phyloP scores from a whole-genome alignment of 1,140 invertebrate genomes.

The Drosophila oshimai region DNA sequence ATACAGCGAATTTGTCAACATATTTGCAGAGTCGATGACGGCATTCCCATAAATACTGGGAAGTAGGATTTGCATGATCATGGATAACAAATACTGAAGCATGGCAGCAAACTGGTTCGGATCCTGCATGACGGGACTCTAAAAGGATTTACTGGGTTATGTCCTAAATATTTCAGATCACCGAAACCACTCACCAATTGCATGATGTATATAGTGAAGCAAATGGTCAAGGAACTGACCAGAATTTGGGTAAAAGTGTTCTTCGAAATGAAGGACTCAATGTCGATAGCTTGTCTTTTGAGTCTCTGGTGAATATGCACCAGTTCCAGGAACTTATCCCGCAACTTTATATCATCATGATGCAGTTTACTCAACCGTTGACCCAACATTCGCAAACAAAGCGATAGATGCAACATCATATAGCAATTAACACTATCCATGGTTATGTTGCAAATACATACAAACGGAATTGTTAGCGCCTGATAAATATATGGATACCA shows the following conservation, averaged over 20 bases:
- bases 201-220: slow-evolving; percentile 54
- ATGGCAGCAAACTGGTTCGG: slow-evolving; percentile 36
- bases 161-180: too few relatives aligned
- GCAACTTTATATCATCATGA: background rate
- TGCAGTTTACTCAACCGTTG: slow-evolving; percentile 19
- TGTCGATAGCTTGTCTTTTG: slow-evolving; percentile 12
- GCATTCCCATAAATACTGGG: slow-evolving; percentile 64
- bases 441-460: slow-evolving; percentile 30
- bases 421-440: slow-evolving; percentile 57
- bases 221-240: slow-evolving; percentile 56
- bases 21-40: slow-evolving; percentile 41
- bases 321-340: slow-evolving; percentile 13
- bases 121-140: slow-evolving; percentile 23
- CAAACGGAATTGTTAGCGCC: slow-evolving; percentile 20
- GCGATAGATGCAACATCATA: slow-evolving; percentile 55
- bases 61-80: slow-evolving; percentile 55
- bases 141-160: background rate
- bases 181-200: slow-evolving; percentile 48
- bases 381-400: slow-evolving; percentile 48
- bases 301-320: slow-evolving; percentile 25
- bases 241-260: slow-evolving; percentile 54
- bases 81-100: slow-evolving; percentile 46
- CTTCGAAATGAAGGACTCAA: slow-evolving; percentile 46
- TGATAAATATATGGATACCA: slow-evolving; percentile 51
- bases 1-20: slow-evolving; percentile 37